Conservation (phyloP, 2,888 invertebrate species). For the Caenorhabditis sp. region DNA sequence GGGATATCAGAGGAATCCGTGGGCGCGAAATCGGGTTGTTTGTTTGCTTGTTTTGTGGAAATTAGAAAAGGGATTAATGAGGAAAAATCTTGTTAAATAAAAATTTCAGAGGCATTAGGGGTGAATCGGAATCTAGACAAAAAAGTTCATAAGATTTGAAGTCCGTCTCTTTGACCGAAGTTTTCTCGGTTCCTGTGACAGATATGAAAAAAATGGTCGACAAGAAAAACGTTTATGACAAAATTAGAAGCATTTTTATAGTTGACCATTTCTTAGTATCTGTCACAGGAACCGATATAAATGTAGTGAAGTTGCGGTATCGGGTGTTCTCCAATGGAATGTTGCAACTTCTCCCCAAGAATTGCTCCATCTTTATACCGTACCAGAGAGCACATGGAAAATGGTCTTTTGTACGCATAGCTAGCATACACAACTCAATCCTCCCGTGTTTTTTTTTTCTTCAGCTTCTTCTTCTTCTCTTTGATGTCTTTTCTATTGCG, state of each 20-base stretch:
- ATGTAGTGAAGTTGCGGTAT: no score
- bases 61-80: background rate
- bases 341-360: background rate
- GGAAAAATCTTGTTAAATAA: slow-evolving; percentile 7
- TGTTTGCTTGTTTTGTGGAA: slow-evolving; percentile 18
- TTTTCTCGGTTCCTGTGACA: no score
- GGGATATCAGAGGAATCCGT: slow-evolving; percentile 14
- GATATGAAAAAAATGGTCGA: no score
- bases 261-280: no score
- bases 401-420: slow-evolving; percentile 44
- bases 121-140: no score
- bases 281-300: no score
- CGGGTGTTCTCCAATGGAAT: no score
- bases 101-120: background rate
- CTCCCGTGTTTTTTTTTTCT: slow-evolving; percentile 4
- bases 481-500: slow-evolving; percentile 30
- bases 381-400: background rate
- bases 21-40: slow-evolving; percentile 32
- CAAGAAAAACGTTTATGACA: no score
- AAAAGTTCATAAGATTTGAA: no score
- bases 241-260: no score
- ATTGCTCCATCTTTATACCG: background rate
- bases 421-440: slow-evolving; percentile 20
- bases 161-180: no score
- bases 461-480: background rate